Conservation (phyloP, 2,797 vertebrate genomes). For the Lemur catta region DNA sequence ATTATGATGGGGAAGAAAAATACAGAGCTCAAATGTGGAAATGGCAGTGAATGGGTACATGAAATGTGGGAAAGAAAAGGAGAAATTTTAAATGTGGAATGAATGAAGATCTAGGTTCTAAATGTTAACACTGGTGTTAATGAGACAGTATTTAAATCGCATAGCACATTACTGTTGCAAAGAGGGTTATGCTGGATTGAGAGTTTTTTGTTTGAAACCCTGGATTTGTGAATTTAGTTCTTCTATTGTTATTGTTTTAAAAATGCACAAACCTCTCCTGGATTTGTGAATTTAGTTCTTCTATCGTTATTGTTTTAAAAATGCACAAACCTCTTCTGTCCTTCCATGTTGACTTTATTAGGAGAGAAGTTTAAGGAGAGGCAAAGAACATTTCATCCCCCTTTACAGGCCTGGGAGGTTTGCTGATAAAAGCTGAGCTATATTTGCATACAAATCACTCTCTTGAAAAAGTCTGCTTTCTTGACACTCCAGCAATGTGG, state of each 20-base stretch:
- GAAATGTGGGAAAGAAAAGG: neutral
- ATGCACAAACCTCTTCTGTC: slow-evolving; percentile 66
- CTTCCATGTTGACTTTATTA: slow-evolving; percentile 75
- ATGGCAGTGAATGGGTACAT: neutral
- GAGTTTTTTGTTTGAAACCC: neutral
- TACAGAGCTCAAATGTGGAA: neutral
- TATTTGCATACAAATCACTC: slow-evolving; percentile 82
- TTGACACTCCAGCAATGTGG: slow-evolving; percentile 67
- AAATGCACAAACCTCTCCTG: slow-evolving; percentile 67
- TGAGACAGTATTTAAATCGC: neutral
- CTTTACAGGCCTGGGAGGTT: slow-evolving; percentile 75
- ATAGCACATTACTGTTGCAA: neutral
- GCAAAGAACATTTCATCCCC: slow-evolving; percentile 61
- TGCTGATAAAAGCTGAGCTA: slow-evolving; percentile 72
- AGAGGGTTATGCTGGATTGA: neutral
- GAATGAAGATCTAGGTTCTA: neutral
- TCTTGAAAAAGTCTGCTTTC: slow-evolving; percentile 69
- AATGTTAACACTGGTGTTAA: neutral
- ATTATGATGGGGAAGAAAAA: neutral
- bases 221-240: slow-evolving; percentile 21
- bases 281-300: slow-evolving; percentile 35
- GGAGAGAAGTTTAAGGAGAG: slow-evolving; percentile 75
- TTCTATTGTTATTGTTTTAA: slow-evolving; percentile 68
- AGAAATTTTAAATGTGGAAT: neutral
- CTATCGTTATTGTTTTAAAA: slow-evolving; percentile 71